Evolutionary conservation across 2,113 vertebrate genomes (phyloP).

Genomic region (Galemys pyrenaicus): DNA sequence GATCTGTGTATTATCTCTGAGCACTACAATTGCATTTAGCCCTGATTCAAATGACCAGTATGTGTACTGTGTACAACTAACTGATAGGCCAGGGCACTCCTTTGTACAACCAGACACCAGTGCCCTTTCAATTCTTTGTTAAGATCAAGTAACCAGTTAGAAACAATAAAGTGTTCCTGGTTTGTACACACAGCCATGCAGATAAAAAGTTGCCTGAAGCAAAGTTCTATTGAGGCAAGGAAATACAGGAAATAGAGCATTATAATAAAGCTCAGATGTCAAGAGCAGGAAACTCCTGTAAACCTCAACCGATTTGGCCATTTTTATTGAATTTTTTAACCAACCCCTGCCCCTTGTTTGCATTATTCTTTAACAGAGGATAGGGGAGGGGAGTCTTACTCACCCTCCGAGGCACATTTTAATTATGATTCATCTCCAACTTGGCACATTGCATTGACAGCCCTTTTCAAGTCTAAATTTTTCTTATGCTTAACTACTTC

Average conservation of each 20-base stretch:
- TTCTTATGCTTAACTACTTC: conserved; percentile 44
- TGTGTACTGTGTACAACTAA: background rate
- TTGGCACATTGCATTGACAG: background rate
- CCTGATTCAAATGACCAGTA: background rate
- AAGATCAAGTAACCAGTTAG: conserved; percentile 17
- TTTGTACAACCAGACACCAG: background rate
- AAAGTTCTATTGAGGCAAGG: conserved; percentile 44
- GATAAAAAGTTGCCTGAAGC: conserved; percentile 54
- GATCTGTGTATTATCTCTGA: background rate
- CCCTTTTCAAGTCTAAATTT: conserved; percentile 40
- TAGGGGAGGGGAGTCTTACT: background rate
- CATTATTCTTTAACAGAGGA: background rate
- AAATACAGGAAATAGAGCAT: conserved; percentile 61
- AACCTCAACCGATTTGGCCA: conserved; percentile 28
- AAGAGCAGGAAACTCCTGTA: conserved; percentile 25
- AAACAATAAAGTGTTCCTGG: conserved; percentile 7
- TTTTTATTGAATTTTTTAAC: conserved; percentile 45
- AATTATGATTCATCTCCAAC: conserved; percentile 48
- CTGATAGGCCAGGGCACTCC: background rate
- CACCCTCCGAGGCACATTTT: background rate
- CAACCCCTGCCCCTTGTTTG: background rate
- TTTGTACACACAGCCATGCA: conserved; percentile 10
- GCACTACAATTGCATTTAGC: conserved; percentile 47
- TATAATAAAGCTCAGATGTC: conserved; percentile 30
- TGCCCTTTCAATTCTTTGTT: conserved; percentile 24